Evolutionary conservation across 2,797 vertebrate species (phyloP), one percentile per base, ranked within the genome.

Genomic region (Poecile montanus): DNA sequence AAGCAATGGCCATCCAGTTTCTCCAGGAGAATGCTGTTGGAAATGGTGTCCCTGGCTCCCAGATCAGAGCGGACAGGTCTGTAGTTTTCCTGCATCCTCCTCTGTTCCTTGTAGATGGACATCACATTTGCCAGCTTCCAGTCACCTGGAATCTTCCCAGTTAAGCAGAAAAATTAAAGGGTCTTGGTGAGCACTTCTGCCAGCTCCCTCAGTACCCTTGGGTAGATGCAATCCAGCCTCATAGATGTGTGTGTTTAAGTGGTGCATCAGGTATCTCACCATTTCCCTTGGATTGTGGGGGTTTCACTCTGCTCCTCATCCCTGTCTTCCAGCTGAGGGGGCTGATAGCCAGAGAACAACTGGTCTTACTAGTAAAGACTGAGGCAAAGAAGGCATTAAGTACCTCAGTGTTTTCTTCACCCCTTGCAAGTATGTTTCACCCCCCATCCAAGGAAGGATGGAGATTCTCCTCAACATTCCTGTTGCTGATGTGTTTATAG

Each of bases 141-240:
- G 11, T 54, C 27, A 27, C 5, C 6, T 23, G 32, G 23, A 8
- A 26, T 27, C 40, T 44, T 40, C 34, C 68, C 15, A 11, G 34
- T 79, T 70, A 70, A 23, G 27, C 20, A 63, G 27, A 10, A 42
- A 44, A n/a, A 54, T 27, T 40, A 23, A 38, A 38, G 34, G 25
- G 19, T 9, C 15, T 48, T 0, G 0, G 20, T 44, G 15, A 70
- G 27, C 17, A 26, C 11, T 65, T n/a, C 40, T 10, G 3, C 45
- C 23, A 54, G 30, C 57, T 85, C 23, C 45, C 20, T 70, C 34
- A 53, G 38, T 47, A 29, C 23, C 19, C 16, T 53, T 63, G 62
- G 9, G 17, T 20, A 21, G 45, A 26, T 44, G 8, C 5, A 34
- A 7, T 47, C 34, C 0, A 1, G 10, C 14, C n/a, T 17, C 38